Evolutionary conservation across 2,113 vertebrate species (phyloP).

Genomic region (Sporophila hypoxantha): DNA sequence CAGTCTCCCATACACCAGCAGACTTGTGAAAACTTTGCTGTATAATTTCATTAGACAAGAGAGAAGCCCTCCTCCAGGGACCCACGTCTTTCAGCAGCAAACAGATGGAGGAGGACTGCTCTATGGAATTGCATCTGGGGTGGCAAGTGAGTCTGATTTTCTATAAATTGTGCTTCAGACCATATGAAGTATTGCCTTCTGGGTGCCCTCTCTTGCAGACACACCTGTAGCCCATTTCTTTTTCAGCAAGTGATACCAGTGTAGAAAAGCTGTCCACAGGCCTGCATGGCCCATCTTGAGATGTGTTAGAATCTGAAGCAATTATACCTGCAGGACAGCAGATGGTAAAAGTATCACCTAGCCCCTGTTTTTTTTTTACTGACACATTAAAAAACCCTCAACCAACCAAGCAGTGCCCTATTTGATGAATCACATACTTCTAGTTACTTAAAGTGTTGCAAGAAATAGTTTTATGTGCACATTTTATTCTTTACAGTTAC

Average conservation of each 20-base stretch:
- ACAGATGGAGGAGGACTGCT: slow-evolving; percentile 86
- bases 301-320: neutral
- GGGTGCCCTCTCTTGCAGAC: neutral
- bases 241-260: neutral
- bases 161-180: neutral
- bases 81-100: slow-evolving; percentile 82
- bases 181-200: neutral
- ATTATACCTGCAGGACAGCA: neutral
- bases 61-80: slow-evolving; percentile 85
- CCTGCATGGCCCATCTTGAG: neutral
- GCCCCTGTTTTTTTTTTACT: neutral
- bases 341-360: neutral
- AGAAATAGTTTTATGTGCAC: neutral
- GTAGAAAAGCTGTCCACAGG: neutral
- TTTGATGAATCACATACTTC: neutral
- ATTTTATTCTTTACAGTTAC: neutral
- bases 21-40: slow-evolving; percentile 93
- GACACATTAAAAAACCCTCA: neutral
- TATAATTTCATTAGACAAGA: slow-evolving; percentile 98
- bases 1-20: slow-evolving; percentile 90
- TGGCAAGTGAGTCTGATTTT: slow-evolving; percentile 84
- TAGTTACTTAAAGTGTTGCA: neutral
- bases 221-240: neutral
- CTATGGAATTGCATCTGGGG: slow-evolving; percentile 91
- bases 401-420: neutral